Base-by-base conservation (phyloP, 2,797 vertebrate species). In the Sebastes itinus region DNA sequence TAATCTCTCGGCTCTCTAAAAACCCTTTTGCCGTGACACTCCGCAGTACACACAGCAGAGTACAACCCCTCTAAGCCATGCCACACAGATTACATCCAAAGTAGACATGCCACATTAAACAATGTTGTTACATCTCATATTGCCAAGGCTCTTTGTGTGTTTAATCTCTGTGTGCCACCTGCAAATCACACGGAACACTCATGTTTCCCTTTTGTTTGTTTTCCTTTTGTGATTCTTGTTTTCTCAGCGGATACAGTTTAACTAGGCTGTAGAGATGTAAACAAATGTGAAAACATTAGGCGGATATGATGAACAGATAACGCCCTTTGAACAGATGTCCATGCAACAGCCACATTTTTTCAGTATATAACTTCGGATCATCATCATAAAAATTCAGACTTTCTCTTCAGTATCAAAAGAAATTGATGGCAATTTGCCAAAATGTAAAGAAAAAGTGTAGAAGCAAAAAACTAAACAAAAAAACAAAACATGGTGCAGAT, bases 31-130 rank as follows among this genome's bases (percentile, higher is more conserved):
- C 20, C 59, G 28, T 38, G 65, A 80, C 61, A 20, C 32, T 10
- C 23, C 46, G 49, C 0, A 3, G 35, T 7, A 63, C 12, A 11
- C 55, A 46, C 65, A 49, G 16, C 9, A 25, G 14, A 61, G 42
- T 14, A 2, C 56, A 52, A 49, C 8, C 22, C 11, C 67, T 58
- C 27, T 72, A 30, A 85, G 70, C 52, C 70, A 49, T 30, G 79
- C 14, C 55, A 23, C 71, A 14, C 22, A 73, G 77, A 83, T 80
- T 66, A 72, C 20, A 77, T 16, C 14, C 18, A 16, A 54, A 61
- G 49, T 25, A 63, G 61, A 76, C 61, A 76, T 76, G 77, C 68
- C 7, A 78, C 70, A 64, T 62, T 30, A 52, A 64, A 74, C 63
- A 73, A n/a, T 72, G 38, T 23, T 11, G 18, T 25, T 46, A 38